Evolutionary conservation across 2,113 vertebrate genomes (phyloP).

Genomic region (Barbus barbus): DNA sequence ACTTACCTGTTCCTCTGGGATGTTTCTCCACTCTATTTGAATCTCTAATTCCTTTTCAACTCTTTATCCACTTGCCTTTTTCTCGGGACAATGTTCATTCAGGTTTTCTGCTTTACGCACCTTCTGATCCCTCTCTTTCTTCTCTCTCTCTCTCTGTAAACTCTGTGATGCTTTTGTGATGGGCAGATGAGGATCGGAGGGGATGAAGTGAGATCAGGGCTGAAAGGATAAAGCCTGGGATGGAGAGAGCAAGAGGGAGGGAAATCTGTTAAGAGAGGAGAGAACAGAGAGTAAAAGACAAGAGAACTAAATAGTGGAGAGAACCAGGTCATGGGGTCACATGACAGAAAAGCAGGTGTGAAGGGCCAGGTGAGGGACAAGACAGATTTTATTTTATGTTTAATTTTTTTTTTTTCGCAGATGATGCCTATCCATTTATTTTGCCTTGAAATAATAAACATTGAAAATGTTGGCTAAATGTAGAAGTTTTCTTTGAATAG

Average conservation of each 20-base stretch:
- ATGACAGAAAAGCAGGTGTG: slow-evolving; percentile 48
- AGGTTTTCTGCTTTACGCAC: slow-evolving; percentile 61
- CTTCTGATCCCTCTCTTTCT: slow-evolving; percentile 39
- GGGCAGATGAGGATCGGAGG: slow-evolving; percentile 78
- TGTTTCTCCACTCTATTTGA: neutral
- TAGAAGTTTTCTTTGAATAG: neutral
- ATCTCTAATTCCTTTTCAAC: slow-evolving; percentile 48
- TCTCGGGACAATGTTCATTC: slow-evolving; percentile 58
- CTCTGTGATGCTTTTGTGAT: slow-evolving; percentile 64
- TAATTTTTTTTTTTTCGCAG: neutral
- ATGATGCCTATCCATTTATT: neutral
- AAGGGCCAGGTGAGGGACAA: slow-evolving; percentile 3
- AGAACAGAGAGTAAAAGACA: slow-evolving; percentile 48
- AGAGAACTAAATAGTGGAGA: slow-evolving; percentile 21
- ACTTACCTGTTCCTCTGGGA: slow-evolving; percentile 40
- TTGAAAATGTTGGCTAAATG: neutral
- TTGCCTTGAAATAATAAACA: neutral
- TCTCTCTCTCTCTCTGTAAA: slow-evolving; percentile 50
- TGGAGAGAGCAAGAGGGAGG: slow-evolving; percentile 65
- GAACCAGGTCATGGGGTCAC: slow-evolving; percentile 50
- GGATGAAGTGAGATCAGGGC: slow-evolving; percentile 80
- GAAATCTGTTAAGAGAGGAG: slow-evolving; percentile 52
- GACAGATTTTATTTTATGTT: no score
- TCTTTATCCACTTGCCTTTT: slow-evolving; percentile 44
- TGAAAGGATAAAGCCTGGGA: slow-evolving; percentile 76